These are phyloP conservation scores for Plagiodera versicolora DNA, from an alignment of 2,888 invertebrate genomes.

Conservation along the genomic window DNA sequence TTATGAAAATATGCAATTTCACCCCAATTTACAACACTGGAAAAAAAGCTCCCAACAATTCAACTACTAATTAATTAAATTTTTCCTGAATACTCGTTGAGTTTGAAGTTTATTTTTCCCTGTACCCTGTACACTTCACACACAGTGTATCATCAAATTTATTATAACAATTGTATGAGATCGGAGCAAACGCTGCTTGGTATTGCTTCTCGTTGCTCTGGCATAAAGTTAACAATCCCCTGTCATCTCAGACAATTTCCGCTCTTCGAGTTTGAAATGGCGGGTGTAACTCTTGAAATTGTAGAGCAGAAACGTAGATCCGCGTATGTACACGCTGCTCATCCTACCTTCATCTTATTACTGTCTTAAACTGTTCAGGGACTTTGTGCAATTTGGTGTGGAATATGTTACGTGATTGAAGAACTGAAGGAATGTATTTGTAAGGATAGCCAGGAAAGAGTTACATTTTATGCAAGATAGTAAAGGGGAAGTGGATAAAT, in stretches of 20 bases:
- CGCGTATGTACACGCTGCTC: constrained; percentile 18
- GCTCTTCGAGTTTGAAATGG: constrained; percentile 14
- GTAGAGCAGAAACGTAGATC: constrained; percentile 9
- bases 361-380: constrained; percentile 11
- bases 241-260: background rate
- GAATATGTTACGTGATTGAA: background rate
- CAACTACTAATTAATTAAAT: too few relatives aligned
- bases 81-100: too few relatives aligned
- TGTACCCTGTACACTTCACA: background rate
- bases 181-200: background rate
- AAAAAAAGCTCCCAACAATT: too few relatives aligned
- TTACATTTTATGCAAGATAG: too few relatives aligned
- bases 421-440: background rate
- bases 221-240: constrained; percentile 19
- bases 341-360: background rate
- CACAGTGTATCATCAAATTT: constrained; percentile 8
- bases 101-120: too few relatives aligned
- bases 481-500: too few relatives aligned
- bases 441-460: background rate
- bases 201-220: constrained; percentile 7
- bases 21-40: too few relatives aligned
- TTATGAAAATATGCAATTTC: too few relatives aligned
- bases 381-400: background rate
- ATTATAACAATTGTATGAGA: background rate
- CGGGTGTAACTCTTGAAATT: constrained; percentile 17